Base-by-base conservation (phyloP, 2,113 vertebrate species). In the Saccopteryx bilineata region DNA sequence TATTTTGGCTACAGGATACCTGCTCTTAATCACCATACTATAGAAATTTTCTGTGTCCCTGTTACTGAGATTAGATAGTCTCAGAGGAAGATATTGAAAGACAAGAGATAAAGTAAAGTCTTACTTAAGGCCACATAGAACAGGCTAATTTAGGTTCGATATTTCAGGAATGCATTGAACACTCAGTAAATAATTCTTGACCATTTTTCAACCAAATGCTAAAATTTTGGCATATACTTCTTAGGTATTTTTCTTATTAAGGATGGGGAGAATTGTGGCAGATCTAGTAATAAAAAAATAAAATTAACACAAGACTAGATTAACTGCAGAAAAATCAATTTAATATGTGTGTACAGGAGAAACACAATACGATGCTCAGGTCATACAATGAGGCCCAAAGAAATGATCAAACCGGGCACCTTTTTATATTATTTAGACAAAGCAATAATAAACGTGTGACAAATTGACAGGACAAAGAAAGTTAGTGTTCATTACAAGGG, bases 121-220 rank as follows among this genome's bases (percentile, higher is more conserved):
- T 91, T 87, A 54, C 75, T 65, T 17, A 90, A 60, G 21, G 13
- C 28, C 54, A 68, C 7, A 79, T 26, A n/a, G 48, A 83, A 75
- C 24, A 75, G 21, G 52, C 56, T 61, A 65, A 71, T 65, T 92
- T 85, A 80, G 23, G 9, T 90, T 80, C 90, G 65, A 63, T 78
- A 82, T 79, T 78, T 33, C 17, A 65, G 39, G 24, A 88, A 28
- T 56, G 28, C 26, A 63, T 12, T 96, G 26, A 85, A 52, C 48
- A 88, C 80, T 88, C 50, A 52, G 31, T 84, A 90, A 92, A 60
- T 76, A 74, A 60, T 61, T 78, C n/a, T 72, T 79, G 17, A 63
- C 33, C 60, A 46, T 39, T 82, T 72, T 78, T 33, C 63, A 83
- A 54, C 33, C 54, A 86, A 76, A 8, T 87, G 33, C 74, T 78